Conservation (phyloP, 1,140 invertebrate genomes). For the Drosophila punjabiensis region DNA sequence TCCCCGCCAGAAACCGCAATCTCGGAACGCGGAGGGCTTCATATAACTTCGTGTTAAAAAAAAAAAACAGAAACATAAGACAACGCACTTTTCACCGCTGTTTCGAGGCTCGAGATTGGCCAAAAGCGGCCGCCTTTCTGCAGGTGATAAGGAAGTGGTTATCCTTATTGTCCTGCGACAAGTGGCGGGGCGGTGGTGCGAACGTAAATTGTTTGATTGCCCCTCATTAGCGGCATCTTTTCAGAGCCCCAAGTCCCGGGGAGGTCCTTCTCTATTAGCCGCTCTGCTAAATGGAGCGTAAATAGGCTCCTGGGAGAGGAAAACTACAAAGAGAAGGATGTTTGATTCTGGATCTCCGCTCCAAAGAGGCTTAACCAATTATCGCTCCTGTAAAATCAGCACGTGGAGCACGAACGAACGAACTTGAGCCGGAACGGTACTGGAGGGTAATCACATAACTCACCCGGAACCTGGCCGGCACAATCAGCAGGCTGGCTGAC, state of each 20-base stretch:
- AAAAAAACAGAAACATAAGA: conserved; percentile 25
- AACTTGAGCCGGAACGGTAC: background rate
- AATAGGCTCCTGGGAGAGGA: conserved; percentile 4
- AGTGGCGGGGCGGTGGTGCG: conserved; percentile 10
- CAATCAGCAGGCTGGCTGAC: conserved; percentile 16
- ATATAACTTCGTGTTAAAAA: background rate
- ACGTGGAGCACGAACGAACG: conserved; percentile 6
- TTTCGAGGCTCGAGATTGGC: conserved; percentile 18
- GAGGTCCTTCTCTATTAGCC: conserved; percentile 22
- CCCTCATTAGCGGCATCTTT: conserved; percentile 53
- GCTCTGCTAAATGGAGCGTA: conserved; percentile 32
- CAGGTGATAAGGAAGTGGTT: conserved; percentile 52
- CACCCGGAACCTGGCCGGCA: conserved; percentile 8
- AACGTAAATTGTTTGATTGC: conserved; percentile 56
- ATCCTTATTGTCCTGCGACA: conserved; percentile 49
- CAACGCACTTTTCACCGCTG: conserved; percentile 48
- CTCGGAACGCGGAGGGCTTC: conserved; percentile 9
- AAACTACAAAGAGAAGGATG: background rate
- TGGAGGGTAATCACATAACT: conserved; percentile 19
- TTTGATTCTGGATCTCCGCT: conserved; percentile 7
- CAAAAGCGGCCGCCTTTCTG: conserved; percentile 32
- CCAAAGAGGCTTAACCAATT: conserved; percentile 25
- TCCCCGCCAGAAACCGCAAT: conserved; percentile 16
- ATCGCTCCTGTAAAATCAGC: conserved; percentile 26
- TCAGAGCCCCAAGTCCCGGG: background rate